Base-by-base conservation (phyloP, 2,113 vertebrate genomes). In the Jaculus jaculus region DNA sequence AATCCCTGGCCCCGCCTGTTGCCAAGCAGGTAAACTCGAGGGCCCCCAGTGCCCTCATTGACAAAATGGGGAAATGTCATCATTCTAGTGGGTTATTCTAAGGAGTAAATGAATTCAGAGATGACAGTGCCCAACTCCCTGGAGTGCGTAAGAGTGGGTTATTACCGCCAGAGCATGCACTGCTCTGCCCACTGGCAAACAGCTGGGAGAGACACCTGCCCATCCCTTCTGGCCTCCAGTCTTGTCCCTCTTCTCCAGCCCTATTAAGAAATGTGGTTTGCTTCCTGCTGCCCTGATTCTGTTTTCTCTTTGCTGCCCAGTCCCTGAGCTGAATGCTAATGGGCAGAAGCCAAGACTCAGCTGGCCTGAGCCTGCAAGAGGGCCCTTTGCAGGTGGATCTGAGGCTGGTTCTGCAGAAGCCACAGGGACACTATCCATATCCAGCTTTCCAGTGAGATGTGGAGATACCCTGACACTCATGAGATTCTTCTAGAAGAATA, bases 281-380 rank as follows among this genome's bases (percentile, higher is more conserved):
- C 73, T 85, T 91, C 80, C 79, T 63, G 54, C n/a, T 0, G 0
- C 61, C 34, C 42, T 60, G 84, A 72, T 77, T 77, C 63, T 32
- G 23, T 81, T 84, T 51, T 74, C 72, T 79, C 69, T 34, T 92
- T 94, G 84, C 88, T 93, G 88, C 63, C 39, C 26, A 32, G 23
- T 24, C 32, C n/a, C 83, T 34, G 47, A 86, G 63, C 42, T 51
- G 84, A 89, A 82, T 82, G 75, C 32, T 68, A 73, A 83, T 66
- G 7, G n/a, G 2, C 47, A 32, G 42, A 24, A 32, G 65, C 66
- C 24, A 24, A 15, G 61, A 7, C 61, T 60, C 17, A 23, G 13
- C 83, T 65, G 68, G 30, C 12, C 30, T 15, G 23, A 23, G 7
- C 37, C 54, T 0, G 0, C 0, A 34, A 30, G 20, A 47, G 20